phyloP scores from a whole-genome alignment of 2,113 vertebrate species.

The Solea solea region DNA sequence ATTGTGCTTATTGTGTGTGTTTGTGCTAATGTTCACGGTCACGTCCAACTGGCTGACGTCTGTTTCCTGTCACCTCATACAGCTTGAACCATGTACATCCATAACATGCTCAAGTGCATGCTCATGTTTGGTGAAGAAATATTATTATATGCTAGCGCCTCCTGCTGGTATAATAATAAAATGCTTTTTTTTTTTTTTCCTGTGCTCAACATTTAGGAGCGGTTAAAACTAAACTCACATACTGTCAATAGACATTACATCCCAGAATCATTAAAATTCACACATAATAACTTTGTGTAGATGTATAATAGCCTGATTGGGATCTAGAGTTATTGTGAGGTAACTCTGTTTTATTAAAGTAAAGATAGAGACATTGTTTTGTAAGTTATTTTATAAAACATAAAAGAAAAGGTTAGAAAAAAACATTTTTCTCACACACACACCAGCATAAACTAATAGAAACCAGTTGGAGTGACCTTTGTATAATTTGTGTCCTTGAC shows the following conservation, averaged over 20 bases:
- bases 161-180: constrained; percentile 63
- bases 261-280: not conserved
- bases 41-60: constrained; percentile 79
- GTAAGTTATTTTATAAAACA: too few species aligned
- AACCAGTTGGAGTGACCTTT: constrained; percentile 78
- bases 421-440: not conserved
- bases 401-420: too few species aligned
- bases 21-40: constrained; percentile 60
- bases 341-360: too few species aligned
- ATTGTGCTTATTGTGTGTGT: constrained; percentile 55
- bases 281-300: not conserved
- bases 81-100: constrained; percentile 38
- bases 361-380: too few species aligned
- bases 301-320: too few species aligned
- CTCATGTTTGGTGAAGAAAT: constrained; percentile 30
- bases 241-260: not conserved
- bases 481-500: constrained; percentile 70
- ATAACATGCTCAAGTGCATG: constrained; percentile 28
- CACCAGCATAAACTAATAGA: constrained; percentile 4
- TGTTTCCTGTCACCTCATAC: constrained; percentile 25
- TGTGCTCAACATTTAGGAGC: constrained; percentile 24
- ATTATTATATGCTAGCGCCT: constrained; percentile 42
- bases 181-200: constrained; percentile 40
- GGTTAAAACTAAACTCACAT: constrained; percentile 9
- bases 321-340: too few species aligned